phyloP scores from a whole-genome alignment of 1,140 invertebrate genomes.

The Meloidogyne hapla region DNA sequence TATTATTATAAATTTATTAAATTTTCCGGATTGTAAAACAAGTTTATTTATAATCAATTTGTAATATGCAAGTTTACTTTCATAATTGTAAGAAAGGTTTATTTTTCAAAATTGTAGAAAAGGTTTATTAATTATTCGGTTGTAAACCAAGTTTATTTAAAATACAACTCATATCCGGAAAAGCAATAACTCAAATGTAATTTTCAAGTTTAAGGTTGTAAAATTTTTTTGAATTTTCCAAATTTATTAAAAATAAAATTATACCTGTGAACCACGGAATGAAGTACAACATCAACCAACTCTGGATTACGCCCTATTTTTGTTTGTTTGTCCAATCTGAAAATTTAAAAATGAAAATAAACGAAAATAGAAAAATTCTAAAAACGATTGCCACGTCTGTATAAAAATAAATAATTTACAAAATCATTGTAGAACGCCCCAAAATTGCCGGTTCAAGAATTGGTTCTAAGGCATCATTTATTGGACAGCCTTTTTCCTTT shows the following conservation, averaged over 20 bases:
- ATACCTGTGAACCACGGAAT: constrained; percentile 48
- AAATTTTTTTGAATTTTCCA: too few relatives aligned
- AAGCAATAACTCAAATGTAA: too few relatives aligned
- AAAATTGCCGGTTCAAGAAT: constrained; percentile 15
- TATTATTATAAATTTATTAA: background rate
- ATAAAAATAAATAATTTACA: background rate
- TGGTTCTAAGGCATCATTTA: constrained; percentile 32
- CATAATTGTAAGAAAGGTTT: too few relatives aligned
- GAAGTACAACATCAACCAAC: constrained; percentile 49
- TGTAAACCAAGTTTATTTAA: constrained; percentile 15
- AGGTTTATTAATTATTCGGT: background rate
- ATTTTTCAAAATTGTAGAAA: background rate
- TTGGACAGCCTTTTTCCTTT: constrained; percentile 11
- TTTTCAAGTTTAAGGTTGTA: too few relatives aligned
- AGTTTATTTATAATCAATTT: constrained; percentile 20
- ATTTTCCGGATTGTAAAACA: background rate
- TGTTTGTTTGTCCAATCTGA: constrained; percentile 45
- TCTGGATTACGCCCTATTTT: constrained; percentile 54
- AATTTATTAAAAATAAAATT: background rate
- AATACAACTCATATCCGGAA: too few relatives aligned
- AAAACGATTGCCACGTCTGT: background rate
- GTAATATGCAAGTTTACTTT: too few relatives aligned
- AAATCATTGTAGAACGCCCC: constrained; percentile 30
- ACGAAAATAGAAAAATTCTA: background rate
- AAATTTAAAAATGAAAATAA: constrained; percentile 19